A percentile compares a stretch with the other conserved stretches of the same genome.
Conservation (phyloP, 2,797 vertebrate genomes). For the Potorous gilbertii region DNA sequence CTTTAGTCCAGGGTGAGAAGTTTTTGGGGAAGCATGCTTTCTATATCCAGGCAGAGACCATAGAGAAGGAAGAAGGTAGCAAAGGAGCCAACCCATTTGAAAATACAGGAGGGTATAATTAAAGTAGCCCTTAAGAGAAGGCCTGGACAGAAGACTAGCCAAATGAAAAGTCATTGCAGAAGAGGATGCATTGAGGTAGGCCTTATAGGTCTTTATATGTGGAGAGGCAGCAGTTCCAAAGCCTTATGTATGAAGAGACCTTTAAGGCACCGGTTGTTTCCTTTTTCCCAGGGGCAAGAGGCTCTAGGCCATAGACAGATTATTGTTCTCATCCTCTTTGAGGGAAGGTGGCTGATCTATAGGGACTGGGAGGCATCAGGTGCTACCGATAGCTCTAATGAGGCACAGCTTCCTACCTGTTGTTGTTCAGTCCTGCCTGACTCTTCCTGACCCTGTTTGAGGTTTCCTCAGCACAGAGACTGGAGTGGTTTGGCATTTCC, state of each 20-base stretch:
- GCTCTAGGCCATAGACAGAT: not conserved
- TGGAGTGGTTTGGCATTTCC: not conserved
- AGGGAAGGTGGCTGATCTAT: not conserved
- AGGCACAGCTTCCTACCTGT: not conserved
- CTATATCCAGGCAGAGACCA: not conserved
- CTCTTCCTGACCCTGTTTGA: not conserved
- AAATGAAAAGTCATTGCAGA: not conserved
- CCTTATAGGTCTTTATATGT: not conserved
- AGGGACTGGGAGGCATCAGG: not conserved
- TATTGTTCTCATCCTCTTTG: not conserved
- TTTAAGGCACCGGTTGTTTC: not conserved
- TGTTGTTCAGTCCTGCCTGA: not conserved
- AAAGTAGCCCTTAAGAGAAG: not conserved
- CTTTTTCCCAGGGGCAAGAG: not conserved
- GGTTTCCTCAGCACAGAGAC: not conserved
- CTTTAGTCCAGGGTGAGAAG: not conserved
- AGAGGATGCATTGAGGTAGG: not conserved
- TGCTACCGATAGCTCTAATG: not conserved
- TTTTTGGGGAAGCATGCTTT: not conserved
- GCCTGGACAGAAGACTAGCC: not conserved
- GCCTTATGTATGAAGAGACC: not conserved
- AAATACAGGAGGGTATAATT: not conserved
- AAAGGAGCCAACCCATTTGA: not conserved
- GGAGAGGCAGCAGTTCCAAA: not conserved
- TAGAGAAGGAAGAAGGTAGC: not conserved